phyloP scores from a whole-genome alignment of 2,113 vertebrate genomes.

The Poeciliopsis turrubarensis region DNA sequence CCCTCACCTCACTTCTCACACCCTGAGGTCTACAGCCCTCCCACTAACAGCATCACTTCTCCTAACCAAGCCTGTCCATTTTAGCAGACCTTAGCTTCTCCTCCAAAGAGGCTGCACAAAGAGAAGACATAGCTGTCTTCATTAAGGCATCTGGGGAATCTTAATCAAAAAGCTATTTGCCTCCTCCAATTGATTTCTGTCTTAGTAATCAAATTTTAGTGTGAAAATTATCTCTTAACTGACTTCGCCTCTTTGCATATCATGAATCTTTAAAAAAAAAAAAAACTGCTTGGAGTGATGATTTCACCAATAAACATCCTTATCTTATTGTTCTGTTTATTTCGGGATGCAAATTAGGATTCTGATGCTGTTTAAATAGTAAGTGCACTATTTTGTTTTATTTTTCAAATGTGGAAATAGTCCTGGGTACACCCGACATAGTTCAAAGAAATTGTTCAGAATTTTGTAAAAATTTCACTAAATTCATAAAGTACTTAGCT shows the following conservation, averaged over 20 bases:
- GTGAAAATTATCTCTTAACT: conserved; percentile 33
- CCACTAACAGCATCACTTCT: conserved; percentile 24
- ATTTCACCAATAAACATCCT: too few relatives aligned
- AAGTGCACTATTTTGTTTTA: too few relatives aligned
- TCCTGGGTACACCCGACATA: too few relatives aligned
- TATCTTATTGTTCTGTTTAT: too few relatives aligned
- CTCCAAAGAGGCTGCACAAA: conserved; percentile 1
- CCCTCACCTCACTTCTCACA: conserved; percentile 38
- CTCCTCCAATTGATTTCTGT: conserved; percentile 57
- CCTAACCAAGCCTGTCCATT: conserved; percentile 21
- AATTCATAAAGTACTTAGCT: too few relatives aligned
- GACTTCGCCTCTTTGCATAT: neutral
- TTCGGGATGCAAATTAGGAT: too few relatives aligned
- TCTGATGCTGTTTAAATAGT: too few relatives aligned
- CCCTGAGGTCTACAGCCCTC: conserved; percentile 7
- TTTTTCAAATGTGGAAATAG: too few relatives aligned
- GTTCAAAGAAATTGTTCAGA: too few relatives aligned
- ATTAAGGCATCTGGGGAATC: conserved; percentile 42
- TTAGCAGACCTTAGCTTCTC: conserved; percentile 34
- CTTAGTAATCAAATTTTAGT: conserved; percentile 40
- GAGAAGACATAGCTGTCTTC: conserved; percentile 43
- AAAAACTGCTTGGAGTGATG: too few relatives aligned
- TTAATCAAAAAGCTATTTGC: conserved; percentile 69
- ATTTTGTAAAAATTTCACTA: too few relatives aligned
- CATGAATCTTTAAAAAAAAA: neutral